These are phyloP conservation scores for Planiliza haematocheilus DNA, from an alignment of 2,113 vertebrate species.

Conservation along the genomic window DNA sequence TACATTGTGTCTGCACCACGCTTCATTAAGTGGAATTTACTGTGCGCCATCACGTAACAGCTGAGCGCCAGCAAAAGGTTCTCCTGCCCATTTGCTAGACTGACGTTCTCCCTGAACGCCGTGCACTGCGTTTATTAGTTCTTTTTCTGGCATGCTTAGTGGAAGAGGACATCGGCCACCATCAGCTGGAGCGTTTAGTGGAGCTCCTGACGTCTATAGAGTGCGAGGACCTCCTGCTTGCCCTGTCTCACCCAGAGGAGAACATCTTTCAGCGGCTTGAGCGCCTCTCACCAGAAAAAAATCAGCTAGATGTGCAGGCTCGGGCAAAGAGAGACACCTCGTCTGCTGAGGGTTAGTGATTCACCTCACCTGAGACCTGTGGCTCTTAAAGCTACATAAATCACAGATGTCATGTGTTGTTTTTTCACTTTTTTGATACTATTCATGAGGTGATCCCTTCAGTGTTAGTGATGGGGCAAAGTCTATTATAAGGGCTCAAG, in stretches of 20 bases:
- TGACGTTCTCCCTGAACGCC: neutral
- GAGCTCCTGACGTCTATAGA: conserved; percentile 75
- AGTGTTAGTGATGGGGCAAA: too few species aligned
- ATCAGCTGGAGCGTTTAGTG: conserved; percentile 79
- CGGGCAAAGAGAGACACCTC: conserved; percentile 57
- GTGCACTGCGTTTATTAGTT: neutral
- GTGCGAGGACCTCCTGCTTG: conserved; percentile 76
- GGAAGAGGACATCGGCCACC: conserved; percentile 67
- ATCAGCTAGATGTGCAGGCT: conserved; percentile 45
- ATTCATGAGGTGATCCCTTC: too few species aligned
- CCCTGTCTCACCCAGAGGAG: conserved; percentile 75
- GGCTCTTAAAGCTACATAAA: neutral
- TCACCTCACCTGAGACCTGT: neutral
- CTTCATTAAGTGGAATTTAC: conserved; percentile 29
- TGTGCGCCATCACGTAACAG: neutral
- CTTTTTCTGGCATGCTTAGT: conserved; percentile 52
- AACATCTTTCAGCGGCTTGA: conserved; percentile 64
- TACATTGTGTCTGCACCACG: conserved; percentile 32
- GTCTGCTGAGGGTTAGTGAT: conserved; percentile 47
- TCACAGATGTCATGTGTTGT: neutral
- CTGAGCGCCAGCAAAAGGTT: neutral
- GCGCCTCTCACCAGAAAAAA: conserved; percentile 67
- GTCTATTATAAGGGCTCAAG: too few species aligned
- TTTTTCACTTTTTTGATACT: neutral
- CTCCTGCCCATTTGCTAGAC: neutral